Base-by-base conservation (phyloP, 2,113 vertebrate genomes). In the Calyptommatus sinebrachiatus region DNA sequence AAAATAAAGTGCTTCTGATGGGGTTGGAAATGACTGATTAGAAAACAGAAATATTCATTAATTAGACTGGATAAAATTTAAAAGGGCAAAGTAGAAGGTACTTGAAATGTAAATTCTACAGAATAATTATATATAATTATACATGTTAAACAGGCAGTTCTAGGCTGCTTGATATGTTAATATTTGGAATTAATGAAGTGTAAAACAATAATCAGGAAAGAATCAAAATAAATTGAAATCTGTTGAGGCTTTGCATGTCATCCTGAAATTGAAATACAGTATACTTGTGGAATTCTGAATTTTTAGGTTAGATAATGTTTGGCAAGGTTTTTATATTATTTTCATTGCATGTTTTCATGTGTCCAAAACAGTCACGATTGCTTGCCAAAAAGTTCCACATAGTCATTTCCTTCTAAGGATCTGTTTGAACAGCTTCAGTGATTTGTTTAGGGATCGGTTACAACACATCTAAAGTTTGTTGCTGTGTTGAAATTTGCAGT, bases 181-280 rank as follows among this genome's bases (percentile, higher is more conserved):
- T 80, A 74, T 80, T 80, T 68, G 48, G 31, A 63, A 60, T 62
- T 80, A 80, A 80, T 74, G 72, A 80, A 80, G 24, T 73, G 48
- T 41, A 67, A 68, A 79, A 80, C 22, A 48, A 60, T 60, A 29
- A 80, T 80, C 46, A 60, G 45, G 62, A 35, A 72, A 74, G 31
- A 46, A 80, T 45, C 21, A 22, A 74, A 41, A 67, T 67, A 57
- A 73, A 79, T 71, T 24, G 16, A 57, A n/a, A 67, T 57, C 31
- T 73, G 66, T 7, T 8, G 67, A 29, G 67, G 18, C 63, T 67
- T 60, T 46, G 24, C 11, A 66, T 66, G 69, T 80, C 48, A 67
- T 68, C 21, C 24, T 68, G 50, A 73, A 68, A 80, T 68, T 35
- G 35, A 73, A 67, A 45, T 5, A n/a, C n/a, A n/a, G n/a, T n/a